These are phyloP conservation scores for Lydus trimaculatus DNA, from an alignment of 2,888 invertebrate species.

Conservation along the genomic window DNA sequence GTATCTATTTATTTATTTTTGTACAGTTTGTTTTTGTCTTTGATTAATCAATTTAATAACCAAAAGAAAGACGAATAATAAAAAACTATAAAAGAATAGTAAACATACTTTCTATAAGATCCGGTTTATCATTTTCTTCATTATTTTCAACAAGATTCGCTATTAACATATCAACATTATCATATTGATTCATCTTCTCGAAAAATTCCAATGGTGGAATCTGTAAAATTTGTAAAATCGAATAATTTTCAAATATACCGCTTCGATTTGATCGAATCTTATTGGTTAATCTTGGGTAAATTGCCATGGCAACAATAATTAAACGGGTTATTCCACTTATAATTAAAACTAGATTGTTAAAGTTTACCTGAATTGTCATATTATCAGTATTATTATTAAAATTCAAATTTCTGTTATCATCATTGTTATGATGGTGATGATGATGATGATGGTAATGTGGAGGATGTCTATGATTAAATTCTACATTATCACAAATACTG, in stretches of 20 bases:
- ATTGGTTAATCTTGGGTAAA: too few species aligned
- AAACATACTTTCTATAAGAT: conserved; percentile 19
- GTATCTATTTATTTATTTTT: conserved; percentile 19
- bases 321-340: too few species aligned
- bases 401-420: neutral
- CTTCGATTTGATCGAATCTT: neutral
- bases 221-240: conserved; percentile 43
- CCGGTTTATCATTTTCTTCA: conserved; percentile 32
- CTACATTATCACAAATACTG: neutral
- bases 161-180: conserved; percentile 49
- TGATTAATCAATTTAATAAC: neutral
- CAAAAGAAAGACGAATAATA: conserved; percentile 10
- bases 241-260: neutral
- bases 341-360: too few species aligned
- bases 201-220: conserved; percentile 53
- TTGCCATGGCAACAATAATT: neutral
- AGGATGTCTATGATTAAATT: conserved; percentile 11
- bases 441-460: conserved; percentile 13
- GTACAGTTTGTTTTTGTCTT: neutral
- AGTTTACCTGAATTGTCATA: conserved; percentile 13
- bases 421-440: conserved; percentile 11
- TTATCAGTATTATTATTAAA: conserved; percentile 5
- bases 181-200: conserved; percentile 48
- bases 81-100: too few species aligned
- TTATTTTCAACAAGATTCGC: conserved; percentile 52